These are phyloP conservation scores for Thelaira solivaga DNA, from an alignment of 2,888 invertebrate genomes.

Conservation along the genomic window DNA sequence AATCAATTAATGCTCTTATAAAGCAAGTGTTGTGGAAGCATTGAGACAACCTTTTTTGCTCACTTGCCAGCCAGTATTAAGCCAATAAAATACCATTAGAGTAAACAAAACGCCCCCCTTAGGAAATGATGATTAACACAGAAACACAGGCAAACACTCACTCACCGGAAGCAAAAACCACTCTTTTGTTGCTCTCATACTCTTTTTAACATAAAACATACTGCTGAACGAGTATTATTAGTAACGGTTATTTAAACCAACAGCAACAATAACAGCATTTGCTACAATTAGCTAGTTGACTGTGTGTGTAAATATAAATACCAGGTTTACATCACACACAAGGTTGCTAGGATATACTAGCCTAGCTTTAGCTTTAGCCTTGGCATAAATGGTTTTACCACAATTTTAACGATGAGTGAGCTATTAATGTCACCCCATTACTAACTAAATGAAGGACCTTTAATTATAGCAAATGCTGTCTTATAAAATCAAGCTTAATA, in stretches of 20 bases:
- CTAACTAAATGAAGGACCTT: conserved; percentile 76
- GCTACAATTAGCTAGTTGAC: not conserved
- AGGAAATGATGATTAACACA: conserved; percentile 42
- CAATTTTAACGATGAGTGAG: conserved; percentile 68
- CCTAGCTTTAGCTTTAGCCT: too few relatives aligned
- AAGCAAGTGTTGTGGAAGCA: conserved; percentile 40
- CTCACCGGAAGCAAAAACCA: not conserved
- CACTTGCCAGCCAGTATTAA: conserved; percentile 25
- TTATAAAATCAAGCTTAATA: conserved; percentile 64
- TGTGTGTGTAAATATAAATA: conserved; percentile 59
- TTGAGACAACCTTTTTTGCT: conserved; percentile 20
- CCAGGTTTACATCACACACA: conserved; percentile 69
- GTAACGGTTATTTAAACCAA: conserved; percentile 49
- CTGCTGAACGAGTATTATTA: conserved; percentile 20
- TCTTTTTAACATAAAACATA: not conserved
- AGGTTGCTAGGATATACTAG: conserved; percentile 44
- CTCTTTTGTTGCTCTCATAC: not conserved
- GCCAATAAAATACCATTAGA: conserved; percentile 56
- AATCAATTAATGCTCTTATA: conserved; percentile 51
- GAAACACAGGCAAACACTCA: not conserved
- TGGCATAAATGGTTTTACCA: conserved; percentile 57
- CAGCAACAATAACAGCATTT: conserved; percentile 9
- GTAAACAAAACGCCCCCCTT: conserved; percentile 57
- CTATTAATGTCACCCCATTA: conserved; percentile 78
- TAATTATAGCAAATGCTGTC: conserved; percentile 77